A percentile compares a stretch with the other conserved stretches of the same genome.
Evolutionary conservation across 2,113 vertebrate genomes (phyloP).

Genomic region (Anoura caudifer): DNA sequence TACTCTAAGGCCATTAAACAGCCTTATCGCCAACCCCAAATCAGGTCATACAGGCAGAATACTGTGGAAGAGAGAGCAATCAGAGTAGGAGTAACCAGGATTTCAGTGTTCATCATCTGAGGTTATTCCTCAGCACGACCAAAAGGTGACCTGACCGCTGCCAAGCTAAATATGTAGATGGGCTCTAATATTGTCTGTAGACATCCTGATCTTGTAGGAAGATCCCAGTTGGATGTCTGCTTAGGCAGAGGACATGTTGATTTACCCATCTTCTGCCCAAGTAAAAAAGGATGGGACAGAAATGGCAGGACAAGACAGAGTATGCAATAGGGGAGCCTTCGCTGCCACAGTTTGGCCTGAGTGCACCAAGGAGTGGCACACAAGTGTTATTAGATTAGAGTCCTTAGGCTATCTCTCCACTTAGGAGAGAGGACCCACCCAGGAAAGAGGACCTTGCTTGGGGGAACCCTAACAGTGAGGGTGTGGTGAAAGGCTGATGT

Average conservation of each 20-base stretch:
- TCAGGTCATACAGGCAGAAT: neutral
- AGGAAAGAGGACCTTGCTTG: neutral
- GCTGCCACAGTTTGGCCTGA: neutral
- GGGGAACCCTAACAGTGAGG: neutral
- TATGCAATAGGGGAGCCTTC: neutral
- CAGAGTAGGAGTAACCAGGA: neutral
- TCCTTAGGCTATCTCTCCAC: neutral
- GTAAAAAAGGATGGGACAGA: neutral
- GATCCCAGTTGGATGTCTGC: neutral
- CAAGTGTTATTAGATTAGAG: neutral
- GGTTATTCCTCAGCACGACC: neutral
- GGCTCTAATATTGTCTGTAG: neutral
- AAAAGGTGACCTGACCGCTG: neutral
- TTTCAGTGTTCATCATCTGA: neutral
- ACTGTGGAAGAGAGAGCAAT: neutral
- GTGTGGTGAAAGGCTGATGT: neutral
- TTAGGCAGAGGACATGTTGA: neutral
- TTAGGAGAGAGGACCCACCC: neutral
- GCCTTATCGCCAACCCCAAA: neutral
- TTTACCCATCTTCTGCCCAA: neutral
- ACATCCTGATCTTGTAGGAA: neutral
- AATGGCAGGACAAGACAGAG: neutral
- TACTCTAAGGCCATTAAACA: neutral
- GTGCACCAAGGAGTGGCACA: neutral
- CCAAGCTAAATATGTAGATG: neutral